These are phyloP conservation scores for Miniopterus natalensis DNA, from an alignment of 2,113 vertebrate genomes.

Conservation along the genomic window DNA sequence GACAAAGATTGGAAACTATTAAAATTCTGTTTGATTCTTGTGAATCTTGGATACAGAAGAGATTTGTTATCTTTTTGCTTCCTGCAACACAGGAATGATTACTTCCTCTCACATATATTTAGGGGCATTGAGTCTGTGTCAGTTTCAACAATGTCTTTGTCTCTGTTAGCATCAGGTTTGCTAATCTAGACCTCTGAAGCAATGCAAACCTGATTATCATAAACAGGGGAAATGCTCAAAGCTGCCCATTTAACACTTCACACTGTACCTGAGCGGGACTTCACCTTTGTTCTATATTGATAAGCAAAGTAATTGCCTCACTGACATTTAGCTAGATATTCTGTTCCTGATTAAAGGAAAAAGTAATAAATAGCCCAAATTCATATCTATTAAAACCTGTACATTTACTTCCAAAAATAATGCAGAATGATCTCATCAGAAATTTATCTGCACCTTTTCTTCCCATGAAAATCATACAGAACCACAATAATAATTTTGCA, in stretches of 20 bases:
- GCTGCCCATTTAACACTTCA: neutral
- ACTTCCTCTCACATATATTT: neutral
- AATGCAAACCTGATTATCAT: neutral
- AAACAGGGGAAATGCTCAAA: neutral
- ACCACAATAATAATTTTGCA: neutral
- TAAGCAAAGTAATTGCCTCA: neutral
- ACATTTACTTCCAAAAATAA: constrained; percentile 19
- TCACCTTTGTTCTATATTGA: neutral
- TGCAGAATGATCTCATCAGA: neutral
- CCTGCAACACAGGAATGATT: neutral
- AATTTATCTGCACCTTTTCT: neutral
- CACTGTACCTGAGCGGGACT: neutral
- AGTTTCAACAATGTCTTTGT: neutral
- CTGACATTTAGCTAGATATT: neutral
- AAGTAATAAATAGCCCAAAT: neutral
- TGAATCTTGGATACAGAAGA: neutral
- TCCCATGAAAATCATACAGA: neutral
- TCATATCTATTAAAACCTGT: neutral
- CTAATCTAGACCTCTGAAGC: neutral
- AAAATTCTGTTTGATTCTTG: neutral
- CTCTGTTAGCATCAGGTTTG: neutral
- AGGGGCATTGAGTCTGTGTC: neutral
- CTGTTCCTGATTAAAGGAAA: neutral
- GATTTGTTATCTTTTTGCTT: neutral
- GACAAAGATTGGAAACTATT: constrained; percentile 1